Evolutionary conservation across 1,140 invertebrate genomes (phyloP).

Genomic region (Heliothis virescens): DNA sequence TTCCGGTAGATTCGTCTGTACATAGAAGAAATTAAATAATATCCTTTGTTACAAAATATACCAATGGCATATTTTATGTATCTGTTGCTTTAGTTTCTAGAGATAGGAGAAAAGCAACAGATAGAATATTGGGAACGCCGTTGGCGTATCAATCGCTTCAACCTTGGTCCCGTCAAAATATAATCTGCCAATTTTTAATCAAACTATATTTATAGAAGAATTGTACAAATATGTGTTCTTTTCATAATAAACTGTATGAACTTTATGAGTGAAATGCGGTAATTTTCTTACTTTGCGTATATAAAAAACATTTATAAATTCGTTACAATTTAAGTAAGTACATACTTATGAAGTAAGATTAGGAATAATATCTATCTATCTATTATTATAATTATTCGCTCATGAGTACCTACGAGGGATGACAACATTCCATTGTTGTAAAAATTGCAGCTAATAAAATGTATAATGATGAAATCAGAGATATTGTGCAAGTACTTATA

Average conservation of each 20-base stretch:
- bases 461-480: no score
- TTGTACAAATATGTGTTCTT: background rate
- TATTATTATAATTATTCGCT: background rate
- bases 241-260: background rate
- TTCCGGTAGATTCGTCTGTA: no score
- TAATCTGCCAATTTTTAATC: background rate
- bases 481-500: no score
- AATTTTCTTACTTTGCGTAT: background rate
- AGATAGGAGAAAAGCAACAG: no score
- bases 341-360: conserved; percentile 28
- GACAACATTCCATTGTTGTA: background rate
- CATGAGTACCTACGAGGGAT: background rate
- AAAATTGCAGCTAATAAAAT: background rate
- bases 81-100: no score
- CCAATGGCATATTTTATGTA: no score
- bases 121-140: no score
- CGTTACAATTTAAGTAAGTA: conserved; percentile 30
- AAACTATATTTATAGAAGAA: background rate
- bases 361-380: background rate
- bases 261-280: background rate
- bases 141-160: background rate
- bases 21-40: no score
- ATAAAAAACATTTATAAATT: conserved; percentile 36
- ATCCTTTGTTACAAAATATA: no score
- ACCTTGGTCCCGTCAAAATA: conserved; percentile 33